Conservation (phyloP, 2,113 vertebrate genomes). For the Serilophus lunatus region DNA sequence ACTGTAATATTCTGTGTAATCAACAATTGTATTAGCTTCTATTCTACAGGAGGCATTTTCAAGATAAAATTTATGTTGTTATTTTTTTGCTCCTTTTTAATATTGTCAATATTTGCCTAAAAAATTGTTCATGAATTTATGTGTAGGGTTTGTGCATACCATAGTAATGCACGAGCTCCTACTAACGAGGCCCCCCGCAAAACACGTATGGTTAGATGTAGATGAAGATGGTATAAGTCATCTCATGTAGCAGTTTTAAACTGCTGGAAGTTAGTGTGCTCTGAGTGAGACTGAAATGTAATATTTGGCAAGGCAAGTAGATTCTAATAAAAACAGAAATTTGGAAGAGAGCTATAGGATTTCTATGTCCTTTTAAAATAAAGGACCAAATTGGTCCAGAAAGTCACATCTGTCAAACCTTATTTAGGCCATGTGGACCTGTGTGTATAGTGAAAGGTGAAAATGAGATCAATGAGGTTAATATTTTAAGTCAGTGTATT, state of each 20-base stretch:
- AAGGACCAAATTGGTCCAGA: neutral
- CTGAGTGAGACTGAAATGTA: neutral
- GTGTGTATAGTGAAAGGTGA: neutral
- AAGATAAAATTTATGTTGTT: neutral
- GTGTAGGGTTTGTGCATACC: neutral
- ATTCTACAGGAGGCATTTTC: neutral
- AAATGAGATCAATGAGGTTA: neutral
- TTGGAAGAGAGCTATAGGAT: neutral
- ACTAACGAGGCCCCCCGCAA: neutral
- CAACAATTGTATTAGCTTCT: neutral
- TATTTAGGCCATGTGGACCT: neutral
- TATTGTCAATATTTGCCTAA: neutral
- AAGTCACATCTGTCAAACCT: neutral
- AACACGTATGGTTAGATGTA: neutral
- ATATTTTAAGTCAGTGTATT: neutral
- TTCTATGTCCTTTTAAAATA: neutral
- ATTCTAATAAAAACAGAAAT: neutral
- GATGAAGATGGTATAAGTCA: neutral
- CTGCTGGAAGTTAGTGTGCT: neutral
- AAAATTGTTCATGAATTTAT: neutral
- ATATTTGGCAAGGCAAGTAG: neutral
- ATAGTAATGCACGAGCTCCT: neutral
- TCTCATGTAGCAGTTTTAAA: neutral
- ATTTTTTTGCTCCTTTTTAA: neutral
- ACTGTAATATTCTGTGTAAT: neutral